phyloP scores from a whole-genome alignment of 2,797 vertebrate genomes.

The Microtus obscurus region DNA sequence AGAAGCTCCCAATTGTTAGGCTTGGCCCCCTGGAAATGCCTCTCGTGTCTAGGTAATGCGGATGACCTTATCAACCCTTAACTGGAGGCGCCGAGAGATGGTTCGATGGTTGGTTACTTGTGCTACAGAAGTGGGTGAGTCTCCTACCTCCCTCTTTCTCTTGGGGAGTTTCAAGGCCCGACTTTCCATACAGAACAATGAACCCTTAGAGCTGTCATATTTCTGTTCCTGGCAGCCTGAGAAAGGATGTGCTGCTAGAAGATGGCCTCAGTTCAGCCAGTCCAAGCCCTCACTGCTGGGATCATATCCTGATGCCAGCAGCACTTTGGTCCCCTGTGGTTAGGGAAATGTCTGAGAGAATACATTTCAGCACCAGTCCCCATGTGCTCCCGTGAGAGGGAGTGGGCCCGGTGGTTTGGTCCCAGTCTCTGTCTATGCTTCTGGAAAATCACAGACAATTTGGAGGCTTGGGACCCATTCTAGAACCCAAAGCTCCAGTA shows the following conservation, averaged over 20 bases:
- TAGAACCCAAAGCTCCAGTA: slow-evolving; percentile 49
- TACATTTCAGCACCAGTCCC: slow-evolving; percentile 37
- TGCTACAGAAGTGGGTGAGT: slow-evolving; percentile 99
- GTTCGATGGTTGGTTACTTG: slow-evolving; percentile 99
- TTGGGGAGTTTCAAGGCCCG: not conserved
- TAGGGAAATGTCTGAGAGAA: slow-evolving; percentile 54
- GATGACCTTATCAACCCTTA: slow-evolving; percentile 98
- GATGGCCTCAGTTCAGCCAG: slow-evolving; percentile 36
- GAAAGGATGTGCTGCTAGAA: slow-evolving; percentile 53
- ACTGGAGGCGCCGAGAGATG: slow-evolving; percentile 99
- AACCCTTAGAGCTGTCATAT: slow-evolving; percentile 24
- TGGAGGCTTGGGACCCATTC: slow-evolving; percentile 4
- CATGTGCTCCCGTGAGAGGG: not conserved
- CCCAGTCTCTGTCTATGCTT: slow-evolving; percentile 24
- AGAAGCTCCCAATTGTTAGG: not conserved
- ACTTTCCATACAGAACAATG: not conserved
- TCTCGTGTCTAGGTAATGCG: slow-evolving; percentile 94
- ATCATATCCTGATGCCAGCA: slow-evolving; percentile 47
- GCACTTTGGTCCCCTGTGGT: slow-evolving; percentile 22
- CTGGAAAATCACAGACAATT: slow-evolving; percentile 55
- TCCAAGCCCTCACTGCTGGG: slow-evolving; percentile 40
- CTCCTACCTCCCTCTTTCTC: slow-evolving; percentile 13
- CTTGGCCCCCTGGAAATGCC: not conserved
- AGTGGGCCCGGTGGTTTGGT: slow-evolving; percentile 53
- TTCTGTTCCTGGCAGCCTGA: slow-evolving; percentile 43